phyloP scores from a whole-genome alignment of 2,888 invertebrate species.

The Elysia crispata region DNA sequence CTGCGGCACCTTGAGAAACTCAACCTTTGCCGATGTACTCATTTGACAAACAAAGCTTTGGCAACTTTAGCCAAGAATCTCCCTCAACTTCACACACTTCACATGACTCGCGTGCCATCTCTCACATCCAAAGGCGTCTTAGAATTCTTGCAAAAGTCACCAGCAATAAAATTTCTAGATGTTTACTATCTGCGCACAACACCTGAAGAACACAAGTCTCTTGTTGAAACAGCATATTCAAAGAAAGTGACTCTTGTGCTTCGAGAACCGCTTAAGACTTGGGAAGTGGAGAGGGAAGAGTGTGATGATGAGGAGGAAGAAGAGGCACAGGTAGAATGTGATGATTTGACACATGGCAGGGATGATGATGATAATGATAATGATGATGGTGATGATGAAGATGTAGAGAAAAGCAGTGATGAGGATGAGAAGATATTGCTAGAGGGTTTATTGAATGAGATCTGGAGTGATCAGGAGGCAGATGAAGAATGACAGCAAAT shows the following conservation, averaged over 20 bases:
- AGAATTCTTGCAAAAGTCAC: conserved; percentile 59
- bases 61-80: conserved; percentile 58
- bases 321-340: no score
- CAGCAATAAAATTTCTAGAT: conserved; percentile 63
- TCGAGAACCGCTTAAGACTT: conserved; percentile 49
- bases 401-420: neutral
- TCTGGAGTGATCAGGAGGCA: no score
- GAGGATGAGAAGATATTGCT: no score
- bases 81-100: conserved; percentile 60
- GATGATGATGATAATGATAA: conserved; percentile 18
- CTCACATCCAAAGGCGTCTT: conserved; percentile 65
- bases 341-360: no score
- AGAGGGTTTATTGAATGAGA: no score
- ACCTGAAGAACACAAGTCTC: conserved; percentile 52
- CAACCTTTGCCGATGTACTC: conserved; percentile 67
- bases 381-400: neutral
- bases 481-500: no score
- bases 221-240: conserved; percentile 58
- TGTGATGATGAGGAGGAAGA: no score
- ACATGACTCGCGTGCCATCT: conserved; percentile 60
- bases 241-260: conserved; percentile 60
- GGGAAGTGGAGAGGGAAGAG: neutral
- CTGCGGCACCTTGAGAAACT: conserved; percentile 63
- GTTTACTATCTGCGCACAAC: conserved; percentile 65
- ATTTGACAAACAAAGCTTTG: conserved; percentile 67